Base-by-base conservation (phyloP, 1,140 invertebrate species). In the Panagrolaimus sp. region DNA sequence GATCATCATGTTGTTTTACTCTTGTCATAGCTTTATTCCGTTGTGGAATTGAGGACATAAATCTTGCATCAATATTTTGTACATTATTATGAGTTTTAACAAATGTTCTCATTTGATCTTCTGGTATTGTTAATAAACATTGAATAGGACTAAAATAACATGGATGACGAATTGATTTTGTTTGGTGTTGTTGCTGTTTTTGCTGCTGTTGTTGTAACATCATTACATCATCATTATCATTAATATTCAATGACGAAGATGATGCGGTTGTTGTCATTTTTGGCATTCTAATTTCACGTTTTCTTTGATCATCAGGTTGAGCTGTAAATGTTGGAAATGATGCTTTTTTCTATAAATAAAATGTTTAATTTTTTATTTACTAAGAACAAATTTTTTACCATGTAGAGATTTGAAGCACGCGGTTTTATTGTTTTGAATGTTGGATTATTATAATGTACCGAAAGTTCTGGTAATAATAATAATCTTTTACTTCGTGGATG, bases 101-200 rank as follows among this genome's bases (percentile, higher is more conserved):
- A 13, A 57, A 11, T n/a, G 14, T 57, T 25, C 51, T 20, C 20
- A 57, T 20, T 27, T 57, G 51, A 25, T 57, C 51, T 57, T 57
- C 51, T 27, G 51, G 51, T 25, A 57, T 20, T 57, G 20, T 27
- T 20, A 57, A 27, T 27, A 57, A 27, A 57, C 51, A 57, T 20
- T 57, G 51, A 25, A 57, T 27, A 13, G 51, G 51, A 57, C 51
- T 57, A 57, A 57, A 57, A 57, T 57, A 57, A 8, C 51, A 57
- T 27, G 51, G 51, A 57, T 57, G 51, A 57, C 51, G 20, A 27
- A 57, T 57, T 20, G 51, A 57, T 11, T 20, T 25, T 57, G 20
- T 57, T 11, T 57, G 20, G n/a, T 57, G 20, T 20, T 14, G 51
- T 57, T 20, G n/a, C n/a, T n/a, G n/a, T n/a, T n/a, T n/a, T n/a